phyloP scores from a whole-genome alignment of 2,797 vertebrate genomes.

The Phataginus tricuspis region DNA sequence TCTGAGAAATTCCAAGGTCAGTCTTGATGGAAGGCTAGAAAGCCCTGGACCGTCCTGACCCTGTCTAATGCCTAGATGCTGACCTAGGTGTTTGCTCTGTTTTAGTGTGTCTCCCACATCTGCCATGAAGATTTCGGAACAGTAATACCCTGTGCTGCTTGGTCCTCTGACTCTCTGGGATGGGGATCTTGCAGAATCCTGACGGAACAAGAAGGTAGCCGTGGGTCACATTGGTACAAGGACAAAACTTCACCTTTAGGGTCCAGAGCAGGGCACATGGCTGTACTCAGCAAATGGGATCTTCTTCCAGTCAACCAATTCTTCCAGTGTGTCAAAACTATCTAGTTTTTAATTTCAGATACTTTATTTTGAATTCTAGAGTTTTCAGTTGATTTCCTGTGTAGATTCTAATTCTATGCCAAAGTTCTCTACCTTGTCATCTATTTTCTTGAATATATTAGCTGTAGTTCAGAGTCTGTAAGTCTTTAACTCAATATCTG shows the following conservation, averaged over 20 bases:
- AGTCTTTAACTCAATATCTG: not conserved
- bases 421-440: not conserved
- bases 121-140: not conserved
- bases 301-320: not conserved
- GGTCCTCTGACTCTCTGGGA: no score
- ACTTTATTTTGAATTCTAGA: not conserved
- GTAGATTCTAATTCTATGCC: not conserved
- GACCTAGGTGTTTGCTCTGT: not conserved
- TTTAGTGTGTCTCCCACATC: not conserved
- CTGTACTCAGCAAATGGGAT: fast-evolving
- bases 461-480: not conserved
- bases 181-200: not conserved
- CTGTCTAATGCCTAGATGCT: fast-evolving
- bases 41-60: no score
- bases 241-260: not conserved
- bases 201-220: not conserved
- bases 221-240: not conserved
- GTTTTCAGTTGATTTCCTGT: not conserved
- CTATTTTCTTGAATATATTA: not conserved
- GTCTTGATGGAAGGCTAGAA: not conserved
- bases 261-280: not conserved
- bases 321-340: not conserved
- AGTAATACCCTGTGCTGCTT: not conserved
- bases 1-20: not conserved
- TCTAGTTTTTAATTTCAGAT: not conserved